Evolutionary conservation across 2,888 invertebrate species (phyloP).

Genomic region (Aphrophora alni): DNA sequence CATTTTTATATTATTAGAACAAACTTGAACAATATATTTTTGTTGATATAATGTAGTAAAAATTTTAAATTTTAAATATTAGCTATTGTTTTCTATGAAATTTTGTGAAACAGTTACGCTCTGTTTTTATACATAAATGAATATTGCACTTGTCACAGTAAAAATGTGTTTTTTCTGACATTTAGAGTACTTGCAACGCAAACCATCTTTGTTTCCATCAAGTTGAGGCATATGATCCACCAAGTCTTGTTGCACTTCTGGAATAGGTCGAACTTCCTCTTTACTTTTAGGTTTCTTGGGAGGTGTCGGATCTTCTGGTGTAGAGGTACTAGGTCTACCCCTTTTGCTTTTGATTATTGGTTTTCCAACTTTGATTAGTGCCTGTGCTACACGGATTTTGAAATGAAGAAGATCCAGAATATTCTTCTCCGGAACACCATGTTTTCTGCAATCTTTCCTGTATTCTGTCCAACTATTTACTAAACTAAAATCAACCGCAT

Average conservation of each 20-base stretch:
- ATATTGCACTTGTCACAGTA: constrained; percentile 45
- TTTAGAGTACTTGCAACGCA: constrained; percentile 41
- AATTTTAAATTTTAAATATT: neutral
- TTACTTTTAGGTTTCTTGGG: neutral
- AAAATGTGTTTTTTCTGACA: constrained; percentile 44
- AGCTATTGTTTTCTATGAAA: constrained; percentile 40
- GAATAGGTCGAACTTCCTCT: constrained; percentile 39
- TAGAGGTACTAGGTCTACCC: constrained; percentile 7
- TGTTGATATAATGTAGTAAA: too few species aligned
- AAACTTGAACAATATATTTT: too few species aligned
- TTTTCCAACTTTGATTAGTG: neutral
- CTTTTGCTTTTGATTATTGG: neutral
- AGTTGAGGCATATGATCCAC: constrained; percentile 45
- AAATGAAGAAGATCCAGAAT: constrained; percentile 12
- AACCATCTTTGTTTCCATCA: constrained; percentile 42
- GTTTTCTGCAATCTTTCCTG: neutral
- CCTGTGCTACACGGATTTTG: neutral
- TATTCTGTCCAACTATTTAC: constrained; percentile 30
- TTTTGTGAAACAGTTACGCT: constrained; percentile 43
- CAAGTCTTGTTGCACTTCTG: constrained; percentile 41
- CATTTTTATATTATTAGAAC: too few species aligned
- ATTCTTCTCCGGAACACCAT: neutral
- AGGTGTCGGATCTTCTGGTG: neutral
- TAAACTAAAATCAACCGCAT: constrained; percentile 30
- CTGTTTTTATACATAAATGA: constrained; percentile 43